phyloP scores from a whole-genome alignment of 2,888 invertebrate species.

The Tetrapedia diversipes region DNA sequence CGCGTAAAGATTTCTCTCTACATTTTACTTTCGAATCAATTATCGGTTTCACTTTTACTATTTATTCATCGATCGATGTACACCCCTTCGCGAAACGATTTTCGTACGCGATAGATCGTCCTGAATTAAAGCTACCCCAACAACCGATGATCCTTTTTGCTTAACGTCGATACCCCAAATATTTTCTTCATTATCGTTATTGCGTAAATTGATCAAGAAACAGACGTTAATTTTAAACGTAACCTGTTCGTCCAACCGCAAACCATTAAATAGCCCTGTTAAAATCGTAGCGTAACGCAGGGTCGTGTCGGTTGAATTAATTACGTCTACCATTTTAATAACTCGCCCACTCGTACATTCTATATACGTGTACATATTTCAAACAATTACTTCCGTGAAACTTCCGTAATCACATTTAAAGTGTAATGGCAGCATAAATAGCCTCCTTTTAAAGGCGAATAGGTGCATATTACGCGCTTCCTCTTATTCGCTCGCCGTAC shows the following conservation, averaged over 20 bases:
- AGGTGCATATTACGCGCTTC: too few relatives aligned
- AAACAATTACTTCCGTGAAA: neutral
- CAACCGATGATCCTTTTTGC: neutral
- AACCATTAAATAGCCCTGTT: neutral
- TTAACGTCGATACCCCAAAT: too few relatives aligned
- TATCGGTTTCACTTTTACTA: too few relatives aligned
- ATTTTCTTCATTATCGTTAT: too few relatives aligned
- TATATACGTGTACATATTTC: conserved; percentile 1
- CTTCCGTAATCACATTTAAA: too few relatives aligned
- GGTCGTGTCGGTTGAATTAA: conserved; percentile 24
- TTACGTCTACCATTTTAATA: conserved; percentile 19
- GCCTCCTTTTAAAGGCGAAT: too few relatives aligned
- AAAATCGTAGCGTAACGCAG: neutral
- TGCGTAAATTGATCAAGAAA: neutral
- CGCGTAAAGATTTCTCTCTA: too few relatives aligned
- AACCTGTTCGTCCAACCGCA: neutral
- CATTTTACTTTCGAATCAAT: too few relatives aligned
- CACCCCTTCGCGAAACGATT: neutral
- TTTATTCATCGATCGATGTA: neutral
- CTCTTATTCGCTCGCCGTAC: neutral
- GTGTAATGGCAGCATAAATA: too few relatives aligned
- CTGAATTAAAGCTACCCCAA: too few relatives aligned
- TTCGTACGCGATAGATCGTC: neutral
- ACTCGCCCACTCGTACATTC: neutral
- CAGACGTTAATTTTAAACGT: neutral